Conservation (phyloP, 2,888 invertebrate genomes). For the Coelopa pilipes region DNA sequence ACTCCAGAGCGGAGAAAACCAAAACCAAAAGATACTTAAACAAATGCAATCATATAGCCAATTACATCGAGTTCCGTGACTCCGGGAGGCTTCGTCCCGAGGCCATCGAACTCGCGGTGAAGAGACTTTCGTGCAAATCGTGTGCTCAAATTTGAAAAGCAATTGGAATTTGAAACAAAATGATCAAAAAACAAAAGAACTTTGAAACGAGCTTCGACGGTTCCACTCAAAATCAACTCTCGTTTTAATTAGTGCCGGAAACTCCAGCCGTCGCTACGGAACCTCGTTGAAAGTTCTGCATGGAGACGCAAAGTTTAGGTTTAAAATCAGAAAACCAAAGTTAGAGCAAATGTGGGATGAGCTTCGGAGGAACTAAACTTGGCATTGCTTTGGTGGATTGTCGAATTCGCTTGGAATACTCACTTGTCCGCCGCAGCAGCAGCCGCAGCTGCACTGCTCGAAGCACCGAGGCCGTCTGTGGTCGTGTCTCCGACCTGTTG, state of each 20-base stretch:
- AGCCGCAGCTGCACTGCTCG: not conserved
- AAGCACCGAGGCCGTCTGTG: not conserved
- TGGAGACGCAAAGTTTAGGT: not conserved
- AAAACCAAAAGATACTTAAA: not conserved
- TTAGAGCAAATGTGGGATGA: not conserved
- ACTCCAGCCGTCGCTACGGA: too few relatives aligned
- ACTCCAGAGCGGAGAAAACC: too few relatives aligned
- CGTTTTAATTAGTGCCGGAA: too few relatives aligned
- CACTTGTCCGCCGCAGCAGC: constrained; percentile 8
- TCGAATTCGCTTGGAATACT: not conserved
- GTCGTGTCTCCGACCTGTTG: not conserved
- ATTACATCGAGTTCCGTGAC: too few relatives aligned
- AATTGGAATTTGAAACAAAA: constrained; percentile 4
- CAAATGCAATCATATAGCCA: not conserved
- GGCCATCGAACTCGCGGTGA: too few relatives aligned
- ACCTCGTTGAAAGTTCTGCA: too few relatives aligned
- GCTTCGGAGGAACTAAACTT: not conserved
- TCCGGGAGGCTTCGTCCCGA: too few relatives aligned
- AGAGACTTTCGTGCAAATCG: too few relatives aligned
- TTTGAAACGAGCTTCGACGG: not conserved
- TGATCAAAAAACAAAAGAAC: not conserved
- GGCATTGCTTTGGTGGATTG: not conserved
- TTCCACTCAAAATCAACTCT: too few relatives aligned
- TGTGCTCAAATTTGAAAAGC: not conserved
- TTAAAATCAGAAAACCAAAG: not conserved